Percentiles rank a stretch among this genome's conserved stretches.
Conservation (phyloP, 2,113 vertebrate species). For the Trachemys scripta region DNA sequence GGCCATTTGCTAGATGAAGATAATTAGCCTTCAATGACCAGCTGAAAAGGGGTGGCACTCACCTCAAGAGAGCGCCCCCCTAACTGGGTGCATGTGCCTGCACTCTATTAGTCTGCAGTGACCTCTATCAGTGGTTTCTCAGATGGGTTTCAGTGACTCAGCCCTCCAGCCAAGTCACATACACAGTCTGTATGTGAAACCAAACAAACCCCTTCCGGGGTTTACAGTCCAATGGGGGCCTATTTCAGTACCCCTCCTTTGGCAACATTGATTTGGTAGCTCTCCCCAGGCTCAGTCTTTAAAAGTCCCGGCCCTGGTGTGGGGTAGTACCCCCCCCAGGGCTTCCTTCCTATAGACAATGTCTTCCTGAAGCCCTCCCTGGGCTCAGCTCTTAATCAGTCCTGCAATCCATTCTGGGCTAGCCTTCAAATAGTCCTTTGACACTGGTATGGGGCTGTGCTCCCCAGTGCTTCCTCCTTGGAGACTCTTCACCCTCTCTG, state of each 20-base stretch:
- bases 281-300: background rate
- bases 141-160: background rate
- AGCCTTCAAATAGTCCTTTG: no score
- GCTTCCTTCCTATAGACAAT: background rate
- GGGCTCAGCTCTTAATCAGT: background rate
- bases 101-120: background rate
- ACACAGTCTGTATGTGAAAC: background rate
- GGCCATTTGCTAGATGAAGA: background rate
- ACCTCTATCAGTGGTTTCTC: background rate
- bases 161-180: background rate
- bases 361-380: background rate
- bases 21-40: slow-evolving; percentile 18
- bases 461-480: no score
- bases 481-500: no score
- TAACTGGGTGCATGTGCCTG: background rate
- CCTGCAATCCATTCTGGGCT: no score
- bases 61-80: background rate
- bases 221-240: background rate
- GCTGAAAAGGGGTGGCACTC: background rate
- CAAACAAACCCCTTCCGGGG: background rate
- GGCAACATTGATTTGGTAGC: background rate
- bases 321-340: no score
- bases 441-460: no score
- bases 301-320: background rate
- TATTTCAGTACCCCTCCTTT: background rate